These are phyloP conservation scores for Sciurus niger DNA, from an alignment of 2,113 vertebrate species.

Conservation along the genomic window DNA sequence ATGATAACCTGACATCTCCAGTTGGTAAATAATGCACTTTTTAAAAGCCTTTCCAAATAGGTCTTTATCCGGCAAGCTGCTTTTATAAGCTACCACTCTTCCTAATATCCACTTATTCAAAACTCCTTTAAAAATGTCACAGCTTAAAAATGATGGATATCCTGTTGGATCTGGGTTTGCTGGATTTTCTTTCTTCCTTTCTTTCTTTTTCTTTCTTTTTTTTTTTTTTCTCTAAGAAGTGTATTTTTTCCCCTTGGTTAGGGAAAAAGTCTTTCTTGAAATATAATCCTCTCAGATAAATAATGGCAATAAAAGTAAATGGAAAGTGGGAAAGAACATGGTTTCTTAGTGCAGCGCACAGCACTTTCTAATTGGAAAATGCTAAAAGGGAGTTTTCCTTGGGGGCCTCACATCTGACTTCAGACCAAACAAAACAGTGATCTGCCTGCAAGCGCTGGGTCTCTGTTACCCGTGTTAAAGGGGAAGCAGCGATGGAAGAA, in stretches of 20 bases:
- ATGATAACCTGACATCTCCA: slow-evolving; percentile 50
- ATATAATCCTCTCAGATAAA: slow-evolving; percentile 81
- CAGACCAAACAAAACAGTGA: slow-evolving; percentile 74
- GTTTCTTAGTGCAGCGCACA: slow-evolving; percentile 56
- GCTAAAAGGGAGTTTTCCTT: slow-evolving; percentile 81
- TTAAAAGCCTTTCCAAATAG: slow-evolving; percentile 67
- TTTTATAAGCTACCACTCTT: slow-evolving; percentile 48
- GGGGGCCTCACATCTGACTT: slow-evolving; percentile 77
- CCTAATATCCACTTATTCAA: slow-evolving; percentile 44
- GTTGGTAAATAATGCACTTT: slow-evolving; percentile 75
- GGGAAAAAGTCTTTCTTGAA: slow-evolving; percentile 78
- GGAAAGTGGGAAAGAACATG: slow-evolving; percentile 71
- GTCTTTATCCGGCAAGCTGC: slow-evolving; percentile 52
- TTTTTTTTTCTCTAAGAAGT: slow-evolving; percentile 7
- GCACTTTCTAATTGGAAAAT: slow-evolving; percentile 81
- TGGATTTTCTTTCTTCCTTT: background rate
- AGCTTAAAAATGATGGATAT: slow-evolving; percentile 11
- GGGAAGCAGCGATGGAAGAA: slow-evolving; percentile 41
- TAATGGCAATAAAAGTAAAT: slow-evolving; percentile 78
- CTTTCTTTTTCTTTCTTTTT: background rate
- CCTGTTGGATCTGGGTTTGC: background rate
- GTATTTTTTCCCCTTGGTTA: slow-evolving; percentile 55
- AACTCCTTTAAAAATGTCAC: slow-evolving; percentile 34
- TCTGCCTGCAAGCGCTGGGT: slow-evolving; percentile 47
- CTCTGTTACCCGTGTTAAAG: slow-evolving; percentile 71